Percentiles rank a stretch among this genome's conserved stretches.
Conservation (phyloP, 30 jellyfish, hydroid and myxozoan species). For the Hydra vulgaris region DNA sequence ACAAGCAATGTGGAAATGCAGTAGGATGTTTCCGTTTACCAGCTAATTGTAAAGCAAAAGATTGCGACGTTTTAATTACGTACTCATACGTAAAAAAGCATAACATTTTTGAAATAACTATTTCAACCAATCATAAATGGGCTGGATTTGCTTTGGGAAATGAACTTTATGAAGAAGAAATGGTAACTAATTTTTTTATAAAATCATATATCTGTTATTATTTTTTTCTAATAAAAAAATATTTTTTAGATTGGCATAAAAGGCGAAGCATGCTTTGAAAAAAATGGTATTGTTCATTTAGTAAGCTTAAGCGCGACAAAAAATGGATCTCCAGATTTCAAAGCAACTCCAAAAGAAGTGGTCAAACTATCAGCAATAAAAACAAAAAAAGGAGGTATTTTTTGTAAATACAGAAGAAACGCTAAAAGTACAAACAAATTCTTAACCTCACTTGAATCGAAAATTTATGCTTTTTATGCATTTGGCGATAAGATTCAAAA, state of each 20-base stretch:
- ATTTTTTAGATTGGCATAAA: neutral
- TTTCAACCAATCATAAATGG: neutral
- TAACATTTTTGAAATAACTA: neutral
- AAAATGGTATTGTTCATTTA: neutral
- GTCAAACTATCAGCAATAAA: neutral
- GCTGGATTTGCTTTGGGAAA: neutral
- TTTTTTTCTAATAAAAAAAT: too few species aligned
- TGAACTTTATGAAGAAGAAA: neutral
- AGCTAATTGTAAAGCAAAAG: neutral
- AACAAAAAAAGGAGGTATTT: neutral
- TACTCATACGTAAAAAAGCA: neutral
- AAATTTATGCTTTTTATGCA: neutral
- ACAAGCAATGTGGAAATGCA: neutral
- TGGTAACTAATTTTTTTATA: neutral
- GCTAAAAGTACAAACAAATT: neutral
- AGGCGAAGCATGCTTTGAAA: neutral
- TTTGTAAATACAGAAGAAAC: neutral
- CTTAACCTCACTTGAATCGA: neutral
- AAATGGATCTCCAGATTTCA: neutral
- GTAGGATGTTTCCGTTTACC: neutral
- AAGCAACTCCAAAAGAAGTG: neutral
- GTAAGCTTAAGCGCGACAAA: neutral
- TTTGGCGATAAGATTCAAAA: neutral
- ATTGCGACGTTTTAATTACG: neutral
- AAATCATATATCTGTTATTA: neutral